Conservation (phyloP, 2,797 vertebrate species). For the Phyllotis vaccarum region DNA sequence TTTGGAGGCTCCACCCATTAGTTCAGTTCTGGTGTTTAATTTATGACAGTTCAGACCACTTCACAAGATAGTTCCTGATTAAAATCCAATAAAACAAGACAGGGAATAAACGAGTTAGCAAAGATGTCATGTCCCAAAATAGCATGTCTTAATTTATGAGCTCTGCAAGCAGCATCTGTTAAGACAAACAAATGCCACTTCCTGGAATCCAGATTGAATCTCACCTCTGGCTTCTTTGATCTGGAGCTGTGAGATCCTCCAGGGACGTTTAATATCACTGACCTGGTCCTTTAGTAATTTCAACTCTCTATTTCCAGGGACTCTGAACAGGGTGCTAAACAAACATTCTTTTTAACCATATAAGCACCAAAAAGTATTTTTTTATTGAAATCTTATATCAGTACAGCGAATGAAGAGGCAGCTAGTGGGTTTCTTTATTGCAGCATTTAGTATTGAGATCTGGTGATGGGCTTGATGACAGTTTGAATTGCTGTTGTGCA, state of each 20-base stretch:
- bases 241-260: background rate
- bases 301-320: background rate
- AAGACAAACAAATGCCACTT: slow-evolving; percentile 16
- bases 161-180: background rate
- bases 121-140: background rate
- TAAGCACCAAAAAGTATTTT: background rate
- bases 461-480: background rate
- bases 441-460: background rate
- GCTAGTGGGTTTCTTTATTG: background rate
- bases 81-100: slow-evolving; percentile 41
- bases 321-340: background rate
- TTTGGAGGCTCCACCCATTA: background rate
- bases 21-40: slow-evolving; percentile 29
- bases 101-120: background rate
- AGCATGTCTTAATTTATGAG: slow-evolving; percentile 32
- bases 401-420: background rate
- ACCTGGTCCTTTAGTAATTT: background rate
- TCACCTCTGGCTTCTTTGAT: background rate
- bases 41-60: slow-evolving; percentile 44
- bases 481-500: slow-evolving; percentile 47
- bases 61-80: slow-evolving; percentile 13
- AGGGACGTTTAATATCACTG: background rate
- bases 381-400: slow-evolving; percentile 25
- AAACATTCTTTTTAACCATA: slow-evolving; percentile 18
- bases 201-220: background rate